A percentile compares a stretch with the other conserved stretches of the same genome.
Evolutionary conservation across 2,797 vertebrate species (phyloP).

Genomic region (Peromyscus melanophrys): DNA sequence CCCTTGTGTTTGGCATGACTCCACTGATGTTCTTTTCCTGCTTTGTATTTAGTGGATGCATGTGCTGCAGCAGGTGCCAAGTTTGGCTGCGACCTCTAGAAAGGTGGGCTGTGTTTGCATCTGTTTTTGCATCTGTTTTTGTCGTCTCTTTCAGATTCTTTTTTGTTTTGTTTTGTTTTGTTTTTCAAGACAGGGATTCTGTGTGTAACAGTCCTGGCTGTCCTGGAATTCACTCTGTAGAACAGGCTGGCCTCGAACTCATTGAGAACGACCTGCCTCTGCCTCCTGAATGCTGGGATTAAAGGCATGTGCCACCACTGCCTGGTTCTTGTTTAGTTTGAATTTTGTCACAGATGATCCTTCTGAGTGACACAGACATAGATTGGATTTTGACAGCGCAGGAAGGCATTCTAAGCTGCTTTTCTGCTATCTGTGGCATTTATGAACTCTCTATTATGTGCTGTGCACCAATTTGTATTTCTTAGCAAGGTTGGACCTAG

Average conservation of each 20-base stretch:
- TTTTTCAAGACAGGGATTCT: too few species aligned
- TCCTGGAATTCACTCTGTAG: too few species aligned
- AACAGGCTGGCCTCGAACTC: too few species aligned
- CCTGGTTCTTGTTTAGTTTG: constrained; percentile 22
- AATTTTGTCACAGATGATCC: constrained; percentile 1
- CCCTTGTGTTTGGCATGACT: constrained; percentile 35
- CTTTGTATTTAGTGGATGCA: background rate
- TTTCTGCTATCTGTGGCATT: background rate
- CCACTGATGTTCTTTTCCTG: constrained; percentile 39
- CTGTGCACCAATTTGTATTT: background rate
- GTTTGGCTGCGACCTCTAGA: background rate
- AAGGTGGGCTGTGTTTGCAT: background rate
- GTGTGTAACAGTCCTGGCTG: too few species aligned
- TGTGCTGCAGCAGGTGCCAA: constrained; percentile 28
- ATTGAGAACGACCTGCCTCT: too few species aligned
- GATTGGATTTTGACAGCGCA: constrained; percentile 29
- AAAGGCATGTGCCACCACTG: too few species aligned
- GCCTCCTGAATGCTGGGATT: too few species aligned
- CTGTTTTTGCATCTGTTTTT: too few species aligned
- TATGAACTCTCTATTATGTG: background rate
- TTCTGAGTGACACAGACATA: background rate
- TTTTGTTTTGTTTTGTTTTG: too few species aligned
- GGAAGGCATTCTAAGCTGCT: constrained; percentile 17
- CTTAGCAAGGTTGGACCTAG: background rate
- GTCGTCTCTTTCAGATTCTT: background rate